Base-by-base conservation (phyloP, 2,888 invertebrate species). In the Ochlodes sylvanus region DNA sequence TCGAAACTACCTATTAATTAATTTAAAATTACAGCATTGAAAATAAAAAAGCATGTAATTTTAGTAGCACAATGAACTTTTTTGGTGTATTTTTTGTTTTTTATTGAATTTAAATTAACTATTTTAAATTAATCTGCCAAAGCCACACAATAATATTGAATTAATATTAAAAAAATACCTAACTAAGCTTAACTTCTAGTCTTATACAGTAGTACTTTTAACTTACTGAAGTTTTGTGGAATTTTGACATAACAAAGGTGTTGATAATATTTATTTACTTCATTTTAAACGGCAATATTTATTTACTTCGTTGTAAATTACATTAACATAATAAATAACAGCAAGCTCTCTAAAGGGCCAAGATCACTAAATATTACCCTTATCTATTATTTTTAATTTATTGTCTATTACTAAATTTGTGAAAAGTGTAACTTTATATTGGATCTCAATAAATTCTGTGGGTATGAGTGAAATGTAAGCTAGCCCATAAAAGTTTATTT, bases 361-460 rank as follows among this genome's bases (percentile, higher is more conserved):
- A 50, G 10, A 19, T 2, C 12, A 12, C 50, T 19, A 21, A 1
- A 19, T 4, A 17, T 19, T 50, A 19, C 10, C 50, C 19, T 19
- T 50, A 50, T 19, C 10, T 50, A 50, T 50, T 19, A 19, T 50
- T 50, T 38, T 19, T 50, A 19, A 50, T 50, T 50, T 47, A 50
- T 50, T 50, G 50, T 50, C 50, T 47, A 47, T 47, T 17, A 27
- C 7, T 47, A 17, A 47, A 17, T 47, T 9, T 47, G 7, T 17
- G 15, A 17, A 7, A 47, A 47, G 7, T 47, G 9, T 47, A 9
- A 17, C 17, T 17, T 38, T 38, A 17, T 7, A 15, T 17, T 47
- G 38, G 38, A 38, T 38, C 0, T 17, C 14, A 17, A 47, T 47
- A 47, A 9, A 47, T 47, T 47, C 42, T 42, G 42, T 42, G 9